Evolutionary conservation across 2,888 invertebrate species (phyloP).

Genomic region (Macaria liturata): DNA sequence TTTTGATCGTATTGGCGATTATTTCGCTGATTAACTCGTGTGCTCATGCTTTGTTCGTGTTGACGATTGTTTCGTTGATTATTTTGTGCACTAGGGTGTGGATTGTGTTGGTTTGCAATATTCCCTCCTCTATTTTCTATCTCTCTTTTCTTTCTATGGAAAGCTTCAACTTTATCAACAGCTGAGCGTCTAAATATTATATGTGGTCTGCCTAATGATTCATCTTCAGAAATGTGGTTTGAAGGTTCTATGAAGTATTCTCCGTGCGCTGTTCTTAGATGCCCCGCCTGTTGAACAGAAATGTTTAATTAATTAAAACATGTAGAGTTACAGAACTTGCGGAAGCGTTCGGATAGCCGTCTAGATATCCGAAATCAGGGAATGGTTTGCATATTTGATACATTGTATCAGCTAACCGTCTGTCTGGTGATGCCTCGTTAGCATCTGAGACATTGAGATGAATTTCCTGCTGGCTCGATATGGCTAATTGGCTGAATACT

Average conservation of each 20-base stretch:
- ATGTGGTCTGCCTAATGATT: slow-evolving; percentile 82
- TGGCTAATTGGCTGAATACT: slow-evolving; percentile 39
- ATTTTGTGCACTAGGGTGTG: slow-evolving; percentile 56
- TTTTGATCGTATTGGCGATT: slow-evolving; percentile 47
- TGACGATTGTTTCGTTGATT: slow-evolving; percentile 43
- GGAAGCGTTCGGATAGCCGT: slow-evolving; percentile 1
- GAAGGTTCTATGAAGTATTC: slow-evolving; percentile 90
- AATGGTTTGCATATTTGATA: slow-evolving; percentile 18
- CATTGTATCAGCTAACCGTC: slow-evolving; percentile 23
- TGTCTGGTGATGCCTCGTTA: slow-evolving; percentile 36
- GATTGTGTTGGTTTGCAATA: slow-evolving; percentile 71
- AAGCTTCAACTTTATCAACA: slow-evolving; percentile 74
- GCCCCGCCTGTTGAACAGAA: slow-evolving; percentile 82
- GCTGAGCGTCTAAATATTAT: slow-evolving; percentile 87
- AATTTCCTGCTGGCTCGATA: slow-evolving; percentile 38
- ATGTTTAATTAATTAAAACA: not conserved
- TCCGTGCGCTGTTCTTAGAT: slow-evolving; percentile 85
- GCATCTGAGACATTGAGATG: slow-evolving; percentile 35
- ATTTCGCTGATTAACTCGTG: slow-evolving; percentile 57
- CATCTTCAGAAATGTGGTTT: slow-evolving; percentile 71
- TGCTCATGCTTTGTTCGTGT: slow-evolving; percentile 61
- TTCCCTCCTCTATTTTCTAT: slow-evolving; percentile 42
- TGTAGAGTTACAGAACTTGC: not conserved
- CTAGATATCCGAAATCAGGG: slow-evolving; percentile 12
- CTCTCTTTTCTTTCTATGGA: slow-evolving; percentile 66